phyloP scores from a whole-genome alignment of 2,113 vertebrate species.

The Leptobrachium ailaonicum region DNA sequence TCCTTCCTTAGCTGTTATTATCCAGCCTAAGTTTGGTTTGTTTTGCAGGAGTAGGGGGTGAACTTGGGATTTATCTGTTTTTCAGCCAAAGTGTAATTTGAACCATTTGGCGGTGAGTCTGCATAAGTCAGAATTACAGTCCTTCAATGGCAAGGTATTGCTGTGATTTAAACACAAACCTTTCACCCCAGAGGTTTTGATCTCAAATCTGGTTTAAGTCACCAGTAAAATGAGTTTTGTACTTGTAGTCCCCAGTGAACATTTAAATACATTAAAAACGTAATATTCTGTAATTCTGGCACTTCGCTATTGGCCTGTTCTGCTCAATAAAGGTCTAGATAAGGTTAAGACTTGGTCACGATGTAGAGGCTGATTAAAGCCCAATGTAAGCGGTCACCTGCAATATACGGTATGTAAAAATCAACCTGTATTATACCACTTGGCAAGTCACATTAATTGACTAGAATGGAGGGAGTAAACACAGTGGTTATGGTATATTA shows the following conservation, averaged over 20 bases:
- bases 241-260: background rate
- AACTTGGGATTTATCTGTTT: constrained; percentile 57
- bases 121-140: constrained; percentile 38
- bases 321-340: background rate
- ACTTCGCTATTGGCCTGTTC: constrained; percentile 32
- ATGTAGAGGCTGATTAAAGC: background rate
- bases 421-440: background rate
- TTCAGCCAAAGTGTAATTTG: constrained; percentile 54
- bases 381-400: background rate
- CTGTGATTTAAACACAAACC: constrained; percentile 48
- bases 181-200: constrained; percentile 47
- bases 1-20: constrained; percentile 66
- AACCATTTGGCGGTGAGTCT: constrained; percentile 51
- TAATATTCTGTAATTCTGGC: constrained; percentile 3
- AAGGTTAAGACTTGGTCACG: constrained; percentile 1
- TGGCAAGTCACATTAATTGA: background rate
- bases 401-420: background rate
- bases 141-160: constrained; percentile 32
- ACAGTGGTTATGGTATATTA: no score
- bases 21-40: constrained; percentile 66
- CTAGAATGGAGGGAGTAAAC: background rate
- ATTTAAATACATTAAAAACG: constrained; percentile 19
- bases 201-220: constrained; percentile 31
- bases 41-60: constrained; percentile 45
- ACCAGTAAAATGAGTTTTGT: constrained; percentile 4